Conservation (phyloP, 2,113 vertebrate species). For the Tinamus guttatus region DNA sequence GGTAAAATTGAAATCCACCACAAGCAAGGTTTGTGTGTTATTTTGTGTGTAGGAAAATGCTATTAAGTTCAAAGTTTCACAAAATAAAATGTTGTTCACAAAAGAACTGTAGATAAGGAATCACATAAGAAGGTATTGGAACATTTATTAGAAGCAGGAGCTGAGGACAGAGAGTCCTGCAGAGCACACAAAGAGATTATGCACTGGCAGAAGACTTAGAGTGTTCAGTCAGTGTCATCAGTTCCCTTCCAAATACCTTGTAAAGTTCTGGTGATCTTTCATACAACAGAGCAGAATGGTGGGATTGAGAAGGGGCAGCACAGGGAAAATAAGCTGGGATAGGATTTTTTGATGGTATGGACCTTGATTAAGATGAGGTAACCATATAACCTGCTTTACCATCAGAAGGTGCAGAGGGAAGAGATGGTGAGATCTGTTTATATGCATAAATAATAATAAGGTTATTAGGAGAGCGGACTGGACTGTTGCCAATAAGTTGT, state of each 20-base stretch:
- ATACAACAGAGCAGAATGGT: no score
- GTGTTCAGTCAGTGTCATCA: neutral
- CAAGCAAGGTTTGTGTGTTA: neutral
- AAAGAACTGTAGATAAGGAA: neutral
- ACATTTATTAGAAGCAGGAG: neutral
- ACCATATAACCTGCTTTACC: neutral
- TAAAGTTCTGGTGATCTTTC: neutral
- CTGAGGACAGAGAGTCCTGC: neutral
- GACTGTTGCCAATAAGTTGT: neutral
- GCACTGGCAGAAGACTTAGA: neutral
- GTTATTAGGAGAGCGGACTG: neutral
- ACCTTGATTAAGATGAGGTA: neutral
- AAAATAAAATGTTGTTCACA: neutral
- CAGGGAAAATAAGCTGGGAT: neutral
- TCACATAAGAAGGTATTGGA: neutral
- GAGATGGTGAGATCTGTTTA: neutral
- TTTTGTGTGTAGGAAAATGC: neutral
- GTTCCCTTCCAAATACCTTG: neutral
- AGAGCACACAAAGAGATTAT: neutral
- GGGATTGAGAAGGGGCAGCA: neutral
- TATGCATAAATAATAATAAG: neutral
- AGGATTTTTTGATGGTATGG: neutral
- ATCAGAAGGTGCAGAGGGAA: neutral
- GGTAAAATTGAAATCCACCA: slow-evolving; percentile 15
- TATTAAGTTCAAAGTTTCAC: neutral